Evolutionary conservation across 2,113 vertebrate genomes (phyloP).

Genomic region (Podarcis raffonei): DNA sequence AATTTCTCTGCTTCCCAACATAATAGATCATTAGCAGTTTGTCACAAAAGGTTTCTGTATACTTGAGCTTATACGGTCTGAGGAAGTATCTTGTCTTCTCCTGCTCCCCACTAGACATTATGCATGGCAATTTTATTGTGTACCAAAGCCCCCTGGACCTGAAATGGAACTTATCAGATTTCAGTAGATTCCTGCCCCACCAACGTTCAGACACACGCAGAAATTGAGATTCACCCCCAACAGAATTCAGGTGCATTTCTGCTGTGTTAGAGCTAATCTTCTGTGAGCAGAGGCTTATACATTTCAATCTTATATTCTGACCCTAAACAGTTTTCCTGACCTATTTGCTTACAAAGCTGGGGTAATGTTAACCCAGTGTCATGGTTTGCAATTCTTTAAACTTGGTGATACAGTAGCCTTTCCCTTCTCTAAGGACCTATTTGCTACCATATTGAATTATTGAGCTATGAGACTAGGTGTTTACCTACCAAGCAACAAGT

Average conservation of each 20-base stretch:
- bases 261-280: neutral
- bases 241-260: neutral
- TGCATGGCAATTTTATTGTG: neutral
- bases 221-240: neutral
- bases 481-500: no score
- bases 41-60: neutral
- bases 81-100: neutral
- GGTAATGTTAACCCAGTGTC: neutral
- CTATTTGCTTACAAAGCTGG: neutral
- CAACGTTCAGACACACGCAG: neutral
- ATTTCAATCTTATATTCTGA: neutral
- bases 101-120: neutral
- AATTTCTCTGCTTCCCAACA: conserved; percentile 3
- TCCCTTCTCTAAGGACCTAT: neutral
- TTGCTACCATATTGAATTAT: neutral
- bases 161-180: neutral
- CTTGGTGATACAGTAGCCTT: neutral
- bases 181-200: neutral
- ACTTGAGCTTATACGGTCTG: neutral
- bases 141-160: neutral
- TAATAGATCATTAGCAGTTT: neutral
- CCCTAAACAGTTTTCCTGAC: neutral
- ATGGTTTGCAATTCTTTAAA: neutral
- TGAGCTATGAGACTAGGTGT: neutral
- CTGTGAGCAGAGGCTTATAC: neutral